Evolutionary conservation across 92 coral and sea anemone genomes (phyloP).

Genomic region (Heteractis magnifica): DNA sequence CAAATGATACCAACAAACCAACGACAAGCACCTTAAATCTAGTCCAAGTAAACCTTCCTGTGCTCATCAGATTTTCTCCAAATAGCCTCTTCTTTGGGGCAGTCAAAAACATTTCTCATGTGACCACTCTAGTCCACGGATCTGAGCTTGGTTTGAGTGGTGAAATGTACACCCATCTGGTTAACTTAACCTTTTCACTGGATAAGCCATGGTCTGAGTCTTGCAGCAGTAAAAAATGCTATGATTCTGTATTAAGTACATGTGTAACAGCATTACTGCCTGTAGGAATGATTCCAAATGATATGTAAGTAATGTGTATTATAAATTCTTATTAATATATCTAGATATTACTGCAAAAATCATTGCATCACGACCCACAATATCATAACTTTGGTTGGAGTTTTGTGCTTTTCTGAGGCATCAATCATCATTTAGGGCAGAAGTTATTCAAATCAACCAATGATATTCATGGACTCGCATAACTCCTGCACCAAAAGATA

Average conservation of each 20-base stretch:
- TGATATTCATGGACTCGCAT: no score
- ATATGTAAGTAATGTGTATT: slow-evolving; percentile 38
- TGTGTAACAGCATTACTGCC: slow-evolving; percentile 53
- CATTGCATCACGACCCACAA: no score
- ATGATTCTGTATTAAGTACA: slow-evolving; percentile 31
- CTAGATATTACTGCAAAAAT: no score
- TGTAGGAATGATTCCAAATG: slow-evolving; percentile 41
- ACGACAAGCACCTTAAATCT: slow-evolving; percentile 14
- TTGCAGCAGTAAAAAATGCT: slow-evolving; percentile 18
- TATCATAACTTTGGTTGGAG: no score
- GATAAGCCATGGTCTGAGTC: slow-evolving; percentile 61
- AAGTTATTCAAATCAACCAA: no score
- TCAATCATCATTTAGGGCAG: no score
- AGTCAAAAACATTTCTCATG: slow-evolving; percentile 60
- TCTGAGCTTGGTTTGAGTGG: slow-evolving; percentile 56
- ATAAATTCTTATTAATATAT: no score
- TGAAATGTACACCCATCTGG: background rate
- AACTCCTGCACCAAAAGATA: no score
- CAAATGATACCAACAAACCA: background rate
- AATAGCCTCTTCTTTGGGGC: slow-evolving; percentile 19
- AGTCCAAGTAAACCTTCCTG: slow-evolving; percentile 30
- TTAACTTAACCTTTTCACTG: slow-evolving; percentile 69
- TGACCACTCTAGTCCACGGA: slow-evolving; percentile 59
- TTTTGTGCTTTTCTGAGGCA: no score
- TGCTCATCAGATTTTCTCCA: slow-evolving; percentile 40